Conservation (phyloP, 2,113 vertebrate genomes). For the Myanophis thanlyinensis region DNA sequence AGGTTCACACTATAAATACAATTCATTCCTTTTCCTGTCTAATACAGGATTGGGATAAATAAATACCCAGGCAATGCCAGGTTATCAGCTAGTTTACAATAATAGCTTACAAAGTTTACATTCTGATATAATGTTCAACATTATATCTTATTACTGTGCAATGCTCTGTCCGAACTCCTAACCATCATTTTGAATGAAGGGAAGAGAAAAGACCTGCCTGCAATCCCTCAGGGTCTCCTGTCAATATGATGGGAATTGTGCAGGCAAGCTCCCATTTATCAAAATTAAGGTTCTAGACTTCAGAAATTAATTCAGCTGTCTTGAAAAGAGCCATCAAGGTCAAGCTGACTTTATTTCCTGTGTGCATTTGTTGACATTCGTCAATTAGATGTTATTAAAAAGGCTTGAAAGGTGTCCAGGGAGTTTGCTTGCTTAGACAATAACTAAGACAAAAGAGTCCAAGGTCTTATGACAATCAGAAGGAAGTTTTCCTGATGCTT, state of each 20-base stretch:
- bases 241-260: neutral
- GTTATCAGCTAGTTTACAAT: too few species aligned
- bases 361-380: neutral
- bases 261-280: neutral
- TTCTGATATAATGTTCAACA: neutral
- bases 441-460: neutral
- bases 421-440: neutral
- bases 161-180: neutral
- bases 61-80: too few species aligned
- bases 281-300: neutral
- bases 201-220: neutral
- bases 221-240: neutral
- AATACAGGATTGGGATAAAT: too few species aligned
- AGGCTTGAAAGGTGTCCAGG: neutral
- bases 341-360: constrained; percentile 8
- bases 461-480: neutral
- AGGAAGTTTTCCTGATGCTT: neutral
- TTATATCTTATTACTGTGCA: neutral
- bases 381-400: constrained; percentile 15
- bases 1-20: too few species aligned
- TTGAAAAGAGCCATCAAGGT: constrained; percentile 28
- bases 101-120: neutral
- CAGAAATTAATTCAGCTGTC: constrained; percentile 16
- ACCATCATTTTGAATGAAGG: neutral
- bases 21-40: too few species aligned